Conservation (phyloP, 2,113 vertebrate genomes). For the Corythornis madagascariensis region DNA sequence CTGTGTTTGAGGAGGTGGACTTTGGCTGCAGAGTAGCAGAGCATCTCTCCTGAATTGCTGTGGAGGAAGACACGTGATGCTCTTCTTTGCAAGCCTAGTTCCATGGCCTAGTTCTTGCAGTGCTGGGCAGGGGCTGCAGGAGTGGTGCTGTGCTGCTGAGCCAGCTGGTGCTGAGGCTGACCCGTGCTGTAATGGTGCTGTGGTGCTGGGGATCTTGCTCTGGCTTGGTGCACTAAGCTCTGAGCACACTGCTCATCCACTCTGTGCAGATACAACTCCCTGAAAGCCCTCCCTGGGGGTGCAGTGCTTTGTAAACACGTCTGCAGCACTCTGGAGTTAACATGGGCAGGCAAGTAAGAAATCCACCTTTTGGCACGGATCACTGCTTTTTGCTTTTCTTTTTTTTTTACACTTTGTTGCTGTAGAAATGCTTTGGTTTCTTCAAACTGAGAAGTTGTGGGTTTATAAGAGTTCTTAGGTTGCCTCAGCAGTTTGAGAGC, state of each 20-base stretch:
- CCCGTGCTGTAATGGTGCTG: not conserved
- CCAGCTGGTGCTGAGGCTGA: not conserved
- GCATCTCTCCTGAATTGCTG: not conserved
- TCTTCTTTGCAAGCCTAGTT: not conserved
- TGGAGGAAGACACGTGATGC: not conserved
- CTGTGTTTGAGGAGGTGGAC: not conserved
- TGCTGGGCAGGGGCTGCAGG: not conserved
- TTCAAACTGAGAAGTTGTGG: not conserved
- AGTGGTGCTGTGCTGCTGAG: not conserved
- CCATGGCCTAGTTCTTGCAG: not conserved
- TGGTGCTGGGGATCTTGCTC: not conserved
- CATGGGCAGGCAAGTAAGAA: not conserved
- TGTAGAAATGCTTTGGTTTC: not conserved
- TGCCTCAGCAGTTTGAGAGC: not conserved
- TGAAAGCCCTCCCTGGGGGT: not conserved
- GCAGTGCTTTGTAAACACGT: not conserved
- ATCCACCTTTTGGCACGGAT: not conserved
- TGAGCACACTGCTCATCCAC: accelerated
- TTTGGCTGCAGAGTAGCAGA: not conserved
- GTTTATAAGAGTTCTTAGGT: not conserved
- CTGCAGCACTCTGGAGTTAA: not conserved
- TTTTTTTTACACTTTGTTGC: not conserved
- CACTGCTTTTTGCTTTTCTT: not conserved
- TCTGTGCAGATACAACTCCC: not conserved
- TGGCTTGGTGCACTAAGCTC: not conserved